These are phyloP conservation scores for Acrobasis repandana DNA, from an alignment of 2,888 invertebrate genomes.

Conservation along the genomic window DNA sequence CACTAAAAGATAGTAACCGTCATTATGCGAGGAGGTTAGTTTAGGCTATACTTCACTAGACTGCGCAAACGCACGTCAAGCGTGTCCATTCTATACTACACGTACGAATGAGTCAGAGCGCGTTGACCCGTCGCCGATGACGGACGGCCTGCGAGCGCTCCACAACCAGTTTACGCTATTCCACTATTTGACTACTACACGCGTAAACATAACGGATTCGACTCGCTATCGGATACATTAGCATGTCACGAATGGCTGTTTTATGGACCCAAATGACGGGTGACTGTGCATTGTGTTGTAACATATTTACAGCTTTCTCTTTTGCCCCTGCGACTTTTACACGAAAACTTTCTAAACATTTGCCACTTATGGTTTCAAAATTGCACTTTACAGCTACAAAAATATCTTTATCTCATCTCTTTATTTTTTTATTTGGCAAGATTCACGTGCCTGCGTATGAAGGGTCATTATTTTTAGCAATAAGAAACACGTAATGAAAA, in stretches of 20 bases:
- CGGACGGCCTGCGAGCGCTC: slow-evolving; percentile 50
- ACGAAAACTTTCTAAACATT: slow-evolving; percentile 35
- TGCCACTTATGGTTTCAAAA: not conserved
- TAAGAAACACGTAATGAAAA: slow-evolving; percentile 17
- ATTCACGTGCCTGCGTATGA: not conserved
- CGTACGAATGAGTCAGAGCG: slow-evolving; percentile 54
- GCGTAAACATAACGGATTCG: slow-evolving; percentile 19
- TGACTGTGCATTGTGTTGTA: slow-evolving; percentile 34
- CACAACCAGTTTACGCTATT: slow-evolving; percentile 53
- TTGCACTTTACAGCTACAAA: not conserved
- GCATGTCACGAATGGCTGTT: slow-evolving; percentile 12
- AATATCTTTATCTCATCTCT: no score
- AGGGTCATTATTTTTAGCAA: slow-evolving; percentile 9
- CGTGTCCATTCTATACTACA: slow-evolving; percentile 30
- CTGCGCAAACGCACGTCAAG: slow-evolving; percentile 42
- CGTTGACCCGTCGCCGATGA: slow-evolving; percentile 61
- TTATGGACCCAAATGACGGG: slow-evolving; percentile 26
- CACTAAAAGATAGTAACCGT: not conserved
- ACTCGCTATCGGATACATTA: slow-evolving; percentile 17
- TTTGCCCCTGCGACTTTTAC: slow-evolving; percentile 39
- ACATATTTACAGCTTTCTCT: slow-evolving; percentile 48
- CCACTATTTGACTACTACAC: slow-evolving; percentile 50
- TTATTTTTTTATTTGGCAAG: not conserved
- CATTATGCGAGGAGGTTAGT: not conserved
- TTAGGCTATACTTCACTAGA: slow-evolving; percentile 25